Conservation (phyloP, 1,140 invertebrate species). For the Scaptomyza pallida region DNA sequence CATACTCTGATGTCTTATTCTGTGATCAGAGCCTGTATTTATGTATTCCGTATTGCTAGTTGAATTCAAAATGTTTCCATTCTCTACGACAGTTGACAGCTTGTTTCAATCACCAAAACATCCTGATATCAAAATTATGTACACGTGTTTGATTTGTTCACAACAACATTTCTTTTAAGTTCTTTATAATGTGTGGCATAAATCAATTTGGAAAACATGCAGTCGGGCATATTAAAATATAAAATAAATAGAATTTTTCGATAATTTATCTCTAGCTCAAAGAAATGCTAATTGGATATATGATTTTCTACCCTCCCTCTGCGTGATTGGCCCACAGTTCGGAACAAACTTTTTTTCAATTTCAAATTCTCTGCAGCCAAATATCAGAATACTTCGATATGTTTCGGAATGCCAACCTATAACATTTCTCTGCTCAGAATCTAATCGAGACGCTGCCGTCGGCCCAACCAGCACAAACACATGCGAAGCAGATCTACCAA, state of each 20-base stretch:
- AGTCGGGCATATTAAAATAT: conserved; percentile 39
- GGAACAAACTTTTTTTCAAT: background rate
- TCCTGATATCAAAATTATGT: conserved; percentile 25
- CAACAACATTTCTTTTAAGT: conserved; percentile 30
- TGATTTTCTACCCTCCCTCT: conserved; percentile 2
- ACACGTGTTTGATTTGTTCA: conserved; percentile 25
- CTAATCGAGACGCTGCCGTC: conserved; percentile 28
- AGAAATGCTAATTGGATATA: conserved; percentile 16
- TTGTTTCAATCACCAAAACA: conserved; percentile 41
- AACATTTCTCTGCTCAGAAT: conserved; percentile 64
- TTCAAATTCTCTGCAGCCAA: conserved; percentile 13
- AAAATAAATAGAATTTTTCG: conserved; percentile 27
- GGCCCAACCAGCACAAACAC: conserved; percentile 55
- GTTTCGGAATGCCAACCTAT: conserved; percentile 55
- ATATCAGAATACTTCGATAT: conserved; percentile 19
- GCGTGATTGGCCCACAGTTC: background rate
- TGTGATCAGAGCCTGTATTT: background rate
- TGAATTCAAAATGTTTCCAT: conserved; percentile 44
- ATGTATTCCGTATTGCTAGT: conserved; percentile 17
- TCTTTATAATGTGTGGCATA: conserved; percentile 53
- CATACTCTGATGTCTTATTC: conserved; percentile 41
- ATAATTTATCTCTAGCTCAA: conserved; percentile 36
- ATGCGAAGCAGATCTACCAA: conserved; percentile 69
- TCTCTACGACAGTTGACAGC: conserved; percentile 51
- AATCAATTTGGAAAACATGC: conserved; percentile 61